Percentiles rank a stretch among this genome's conserved stretches.
phyloP scores from a whole-genome alignment of 2,113 vertebrate species.

The Symphodus melops region DNA sequence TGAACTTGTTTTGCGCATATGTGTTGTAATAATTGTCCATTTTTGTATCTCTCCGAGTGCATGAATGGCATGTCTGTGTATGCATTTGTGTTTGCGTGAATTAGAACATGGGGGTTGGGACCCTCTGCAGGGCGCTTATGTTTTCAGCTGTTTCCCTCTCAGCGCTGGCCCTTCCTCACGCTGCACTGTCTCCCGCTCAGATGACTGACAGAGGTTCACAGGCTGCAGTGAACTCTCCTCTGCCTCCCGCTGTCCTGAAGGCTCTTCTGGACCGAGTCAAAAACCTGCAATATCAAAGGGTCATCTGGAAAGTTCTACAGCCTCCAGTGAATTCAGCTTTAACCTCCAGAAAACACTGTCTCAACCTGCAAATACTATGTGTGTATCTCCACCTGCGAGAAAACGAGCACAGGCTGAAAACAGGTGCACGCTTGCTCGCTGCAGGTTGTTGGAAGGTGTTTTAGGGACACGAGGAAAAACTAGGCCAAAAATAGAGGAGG shows the following conservation, averaged over 20 bases:
- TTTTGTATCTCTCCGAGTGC: background rate
- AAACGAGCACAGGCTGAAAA: constrained; percentile 35
- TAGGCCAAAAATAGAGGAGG: constrained; percentile 14
- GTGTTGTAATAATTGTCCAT: background rate
- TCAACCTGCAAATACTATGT: background rate
- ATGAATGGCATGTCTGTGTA: constrained; percentile 8
- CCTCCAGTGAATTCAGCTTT: background rate
- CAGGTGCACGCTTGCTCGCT: constrained; percentile 16
- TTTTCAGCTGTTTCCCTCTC: constrained; percentile 59
- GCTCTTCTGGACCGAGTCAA: constrained; percentile 3
- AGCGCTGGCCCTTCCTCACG: constrained; percentile 26
- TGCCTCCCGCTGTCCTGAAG: constrained; percentile 27
- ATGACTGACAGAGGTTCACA: constrained; percentile 42
- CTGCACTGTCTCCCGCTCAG: constrained; percentile 6
- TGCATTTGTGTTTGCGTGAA: constrained; percentile 6
- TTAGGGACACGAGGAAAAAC: constrained; percentile 12
- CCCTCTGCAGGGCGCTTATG: constrained; percentile 59
- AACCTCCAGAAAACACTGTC: background rate
- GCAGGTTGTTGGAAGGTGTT: background rate
- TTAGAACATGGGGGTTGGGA: constrained; percentile 39
- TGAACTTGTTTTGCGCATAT: background rate
- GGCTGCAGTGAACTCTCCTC: constrained; percentile 44
- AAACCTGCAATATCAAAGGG: constrained; percentile 15
- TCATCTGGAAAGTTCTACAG: background rate
- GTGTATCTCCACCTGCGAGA: background rate